Base-by-base conservation (phyloP, 2,888 invertebrate genomes). In the Caenorhabditis plicata region DNA sequence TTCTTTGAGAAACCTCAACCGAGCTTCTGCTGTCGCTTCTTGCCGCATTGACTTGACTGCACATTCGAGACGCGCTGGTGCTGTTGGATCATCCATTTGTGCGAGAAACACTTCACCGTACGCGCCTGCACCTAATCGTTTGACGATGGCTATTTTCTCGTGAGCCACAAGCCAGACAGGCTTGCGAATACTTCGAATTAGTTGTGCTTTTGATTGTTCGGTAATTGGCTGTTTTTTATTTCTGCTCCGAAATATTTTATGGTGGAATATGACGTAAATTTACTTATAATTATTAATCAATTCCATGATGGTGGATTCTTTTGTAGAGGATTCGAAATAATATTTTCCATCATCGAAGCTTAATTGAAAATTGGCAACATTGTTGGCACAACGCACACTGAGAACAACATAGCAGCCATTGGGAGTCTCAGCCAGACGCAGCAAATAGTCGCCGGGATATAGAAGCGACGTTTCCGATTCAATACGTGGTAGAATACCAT, bases 31-130 rank as follows among this genome's bases (percentile, higher is more conserved):
- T 3, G 60, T 58, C 26, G 61, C 66, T 39, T 63, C 49, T 22
- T 49, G 50, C 17, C 50, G 41, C 74, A 75, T 71, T 26, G 74
- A 74, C 42, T 76, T 76, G 26, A 74, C 75, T 3, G 76, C 76
- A 23, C 73, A 74, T 31, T 69, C 68, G 33, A 63, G 32, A 27
- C 47, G 48, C 8, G 50, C 51, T 27, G 68, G 68, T 8, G 42
- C 38, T 8, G 60, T 53, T 19, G 60, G 60, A 26, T 54, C 50
- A 1, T 47, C 39, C 60, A 60, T 53, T 25, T 50, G 11, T 4
- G 68, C 71, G 26, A 67, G 52, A 35, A 60, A 71, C 2, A 71
- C 71, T 23, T 57, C 57, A 20, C 64, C 75, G 38, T 70, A 73
- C 1, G 73, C 71, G 1, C 74, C 74, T 15, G 71, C 68, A 0